Conservation (phyloP, 2,113 vertebrate species). For the Pardalotus punctatus region DNA sequence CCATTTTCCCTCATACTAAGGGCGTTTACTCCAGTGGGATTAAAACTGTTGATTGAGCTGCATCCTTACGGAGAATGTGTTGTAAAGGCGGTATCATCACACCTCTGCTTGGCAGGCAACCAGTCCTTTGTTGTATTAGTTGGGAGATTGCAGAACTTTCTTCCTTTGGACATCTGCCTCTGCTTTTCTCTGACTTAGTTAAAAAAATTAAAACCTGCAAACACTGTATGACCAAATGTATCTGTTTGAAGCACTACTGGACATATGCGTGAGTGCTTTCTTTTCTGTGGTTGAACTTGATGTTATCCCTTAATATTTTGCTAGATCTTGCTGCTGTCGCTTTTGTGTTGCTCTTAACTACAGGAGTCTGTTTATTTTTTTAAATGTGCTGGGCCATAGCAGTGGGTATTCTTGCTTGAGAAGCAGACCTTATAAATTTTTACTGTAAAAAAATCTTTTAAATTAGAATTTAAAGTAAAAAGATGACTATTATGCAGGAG, state of each 20-base stretch:
- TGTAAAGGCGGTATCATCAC: background rate
- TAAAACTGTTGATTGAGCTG: background rate
- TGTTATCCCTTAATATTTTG: background rate
- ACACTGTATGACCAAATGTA: background rate
- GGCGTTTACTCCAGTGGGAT: background rate
- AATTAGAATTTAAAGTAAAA: background rate
- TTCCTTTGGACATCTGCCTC: slow-evolving; percentile 6
- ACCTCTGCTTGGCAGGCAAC: slow-evolving; percentile 26
- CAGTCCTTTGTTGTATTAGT: slow-evolving; percentile 16
- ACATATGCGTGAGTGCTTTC: background rate
- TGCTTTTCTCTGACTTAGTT: background rate
- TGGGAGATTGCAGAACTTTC: background rate
- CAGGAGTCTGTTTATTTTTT: slow-evolving; percentile 8
- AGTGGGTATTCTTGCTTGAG: background rate
- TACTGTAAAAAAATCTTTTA: background rate
- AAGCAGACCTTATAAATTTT: background rate
- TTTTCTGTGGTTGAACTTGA: background rate
- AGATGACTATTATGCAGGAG: background rate
- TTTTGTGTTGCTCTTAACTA: slow-evolving; percentile 2
- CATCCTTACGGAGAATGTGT: background rate
- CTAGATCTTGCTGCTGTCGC: background rate
- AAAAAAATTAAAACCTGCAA: background rate
- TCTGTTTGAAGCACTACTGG: background rate
- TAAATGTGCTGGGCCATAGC: background rate
- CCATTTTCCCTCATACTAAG: background rate